These are phyloP conservation scores for Siphamia tubifer DNA, from an alignment of 2,113 vertebrate species.

Conservation along the genomic window DNA sequence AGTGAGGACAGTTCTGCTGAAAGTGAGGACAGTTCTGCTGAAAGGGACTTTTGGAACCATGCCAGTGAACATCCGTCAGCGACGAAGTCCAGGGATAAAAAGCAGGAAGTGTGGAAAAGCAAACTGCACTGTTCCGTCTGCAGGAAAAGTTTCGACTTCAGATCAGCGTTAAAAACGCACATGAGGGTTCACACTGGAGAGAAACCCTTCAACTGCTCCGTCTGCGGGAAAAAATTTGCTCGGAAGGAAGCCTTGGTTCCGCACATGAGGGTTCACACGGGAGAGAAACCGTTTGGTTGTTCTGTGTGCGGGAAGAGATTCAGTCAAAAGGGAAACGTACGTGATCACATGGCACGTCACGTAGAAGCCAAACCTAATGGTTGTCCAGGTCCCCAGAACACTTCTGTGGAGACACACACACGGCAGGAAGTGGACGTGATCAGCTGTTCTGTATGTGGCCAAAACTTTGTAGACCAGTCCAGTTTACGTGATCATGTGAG, in stretches of 20 bases:
- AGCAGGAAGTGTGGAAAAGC: too few species aligned
- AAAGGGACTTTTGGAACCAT: too few species aligned
- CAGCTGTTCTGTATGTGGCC: neutral
- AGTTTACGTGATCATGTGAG: too few species aligned
- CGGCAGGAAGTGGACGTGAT: neutral
- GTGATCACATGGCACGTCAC: too few species aligned
- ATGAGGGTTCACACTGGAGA: slow-evolving; percentile 14
- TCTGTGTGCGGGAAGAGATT: neutral
- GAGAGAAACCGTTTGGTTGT: too few species aligned
- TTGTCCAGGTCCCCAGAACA: too few species aligned
- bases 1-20: too few species aligned
- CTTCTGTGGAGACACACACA: too few species aligned
- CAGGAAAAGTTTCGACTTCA: neutral
- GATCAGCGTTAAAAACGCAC: slow-evolving; percentile 5
- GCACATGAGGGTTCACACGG: slow-evolving; percentile 22
- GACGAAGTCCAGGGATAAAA: too few species aligned
- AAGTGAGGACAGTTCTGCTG: too few species aligned
- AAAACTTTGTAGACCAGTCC: neutral
- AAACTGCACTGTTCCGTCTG: slow-evolving; percentile 2
- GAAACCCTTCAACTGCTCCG: neutral
- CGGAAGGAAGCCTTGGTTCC: neutral
- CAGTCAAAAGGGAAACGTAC: neutral
- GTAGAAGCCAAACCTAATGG: too few species aligned
- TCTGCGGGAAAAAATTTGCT: neutral
- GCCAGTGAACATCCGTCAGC: too few species aligned